Conservation (phyloP, 2,888 invertebrate species). For the Dryadula phaetusa region DNA sequence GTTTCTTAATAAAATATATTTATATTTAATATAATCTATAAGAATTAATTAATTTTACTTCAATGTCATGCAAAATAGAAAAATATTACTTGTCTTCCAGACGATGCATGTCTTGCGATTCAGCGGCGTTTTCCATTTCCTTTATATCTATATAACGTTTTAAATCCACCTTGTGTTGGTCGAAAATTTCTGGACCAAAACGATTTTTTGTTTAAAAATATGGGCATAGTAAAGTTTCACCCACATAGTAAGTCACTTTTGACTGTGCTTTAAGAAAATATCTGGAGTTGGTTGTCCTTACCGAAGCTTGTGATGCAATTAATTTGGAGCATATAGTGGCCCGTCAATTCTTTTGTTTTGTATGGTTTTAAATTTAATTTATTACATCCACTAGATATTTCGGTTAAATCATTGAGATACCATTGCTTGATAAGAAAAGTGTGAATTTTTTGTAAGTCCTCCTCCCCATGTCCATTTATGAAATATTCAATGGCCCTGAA, state of each 20-base stretch:
- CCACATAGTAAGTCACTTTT: not conserved
- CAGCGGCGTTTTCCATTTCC: not conserved
- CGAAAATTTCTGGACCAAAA: not conserved
- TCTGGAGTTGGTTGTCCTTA: not conserved
- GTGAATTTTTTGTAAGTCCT: not conserved
- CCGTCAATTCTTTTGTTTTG: not conserved
- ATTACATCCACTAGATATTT: slow-evolving; percentile 10
- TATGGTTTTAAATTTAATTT: not conserved
- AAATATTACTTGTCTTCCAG: slow-evolving; percentile 14
- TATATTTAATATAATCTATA: no score
- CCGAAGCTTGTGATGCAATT: not conserved
- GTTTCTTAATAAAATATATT: no score
- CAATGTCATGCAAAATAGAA: not conserved
- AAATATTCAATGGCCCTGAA: slow-evolving; percentile 8
- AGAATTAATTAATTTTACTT: not conserved
- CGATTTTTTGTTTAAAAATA: no score
- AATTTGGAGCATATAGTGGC: slow-evolving; percentile 9
- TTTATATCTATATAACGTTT: not conserved
- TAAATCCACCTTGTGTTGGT: not conserved
- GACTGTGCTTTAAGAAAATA: no score
- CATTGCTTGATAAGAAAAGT: not conserved
- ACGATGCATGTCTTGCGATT: not conserved
- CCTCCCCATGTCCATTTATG: not conserved
- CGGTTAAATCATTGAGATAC: slow-evolving; percentile 8
- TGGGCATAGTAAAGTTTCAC: not conserved